Base-by-base conservation (phyloP, 2,113 vertebrate species). In the Scatophagus argus region DNA sequence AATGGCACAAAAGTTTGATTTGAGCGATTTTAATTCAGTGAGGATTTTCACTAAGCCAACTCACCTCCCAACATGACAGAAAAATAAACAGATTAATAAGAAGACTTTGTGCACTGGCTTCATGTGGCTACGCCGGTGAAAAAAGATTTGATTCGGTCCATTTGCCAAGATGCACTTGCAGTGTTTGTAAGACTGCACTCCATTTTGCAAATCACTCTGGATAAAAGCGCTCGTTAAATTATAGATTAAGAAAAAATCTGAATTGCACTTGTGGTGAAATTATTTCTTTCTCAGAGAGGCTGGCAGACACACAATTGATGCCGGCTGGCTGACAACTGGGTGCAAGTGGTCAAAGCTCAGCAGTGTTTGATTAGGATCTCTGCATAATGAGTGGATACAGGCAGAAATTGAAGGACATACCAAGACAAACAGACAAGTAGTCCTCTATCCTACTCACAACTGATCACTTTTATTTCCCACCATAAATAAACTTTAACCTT, bases 261-360 rank as follows among this genome's bases (percentile, higher is more conserved):
- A 87, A 85, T 70, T 79, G 77, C 81, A 71, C 47, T 88, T 76
- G 65, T 81, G 77, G 78, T 79, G 63, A 79, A 87, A 87, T 88
- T 8, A 59, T 87, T 87, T 85, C 39, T 85, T 84, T 92, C 77
- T 52, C 76, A 86, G 62, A 84, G 73, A 47, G 6, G 44, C 66
- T 84, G 85, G 80, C 87, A 81, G 66, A 63, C 49, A 21, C 3
- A 68, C 81, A 54, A 56, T 74, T 8, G n/a, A 78, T 12, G 64
- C 62, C 58, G 39, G 84, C 74, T 69, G 77, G 80, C 84, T 72
- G 61, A 72, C 67, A 73, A 77, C 73, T 58, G 81, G 74, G 76
- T 81, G 68, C 80, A 88, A 79, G 74, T 90, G 88, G 87, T 87
- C 68, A 56, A 52, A 79, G 59, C 81, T 68, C 61, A 46, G 73